phyloP scores from a whole-genome alignment of 2,888 invertebrate species.

The Arrhopalites spinosus region DNA sequence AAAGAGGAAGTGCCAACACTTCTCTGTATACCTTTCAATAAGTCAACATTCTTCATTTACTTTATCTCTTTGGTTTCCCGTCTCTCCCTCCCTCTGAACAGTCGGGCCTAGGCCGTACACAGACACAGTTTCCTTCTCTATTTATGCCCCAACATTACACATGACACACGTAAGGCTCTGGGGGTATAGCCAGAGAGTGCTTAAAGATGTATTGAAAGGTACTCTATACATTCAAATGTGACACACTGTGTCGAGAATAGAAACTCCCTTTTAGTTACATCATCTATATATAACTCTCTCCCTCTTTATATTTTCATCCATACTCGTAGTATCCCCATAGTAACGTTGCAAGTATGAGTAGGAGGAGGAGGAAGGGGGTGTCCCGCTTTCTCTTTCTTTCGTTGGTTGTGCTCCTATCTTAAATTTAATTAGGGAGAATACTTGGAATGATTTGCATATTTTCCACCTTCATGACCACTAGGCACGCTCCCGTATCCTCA shows the following conservation, averaged over 20 bases:
- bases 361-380: too few species aligned
- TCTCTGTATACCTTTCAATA: constrained; percentile 6
- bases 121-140: background rate
- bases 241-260: too few species aligned
- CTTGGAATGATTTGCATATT: background rate
- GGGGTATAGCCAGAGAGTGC: too few species aligned
- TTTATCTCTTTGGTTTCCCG: constrained; percentile 4
- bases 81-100: background rate
- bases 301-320: too few species aligned
- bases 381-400: background rate
- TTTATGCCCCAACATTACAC: background rate
- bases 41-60: constrained; percentile 6
- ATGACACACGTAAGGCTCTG: background rate
- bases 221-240: too few species aligned
- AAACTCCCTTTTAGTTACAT: too few species aligned
- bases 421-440: constrained; percentile 14
- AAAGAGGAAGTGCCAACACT: background rate
- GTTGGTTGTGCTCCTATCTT: background rate
- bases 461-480: background rate
- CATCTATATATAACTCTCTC: too few species aligned
- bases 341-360: too few species aligned
- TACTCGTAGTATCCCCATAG: too few species aligned
- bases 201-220: too few species aligned
- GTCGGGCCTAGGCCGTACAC: background rate
- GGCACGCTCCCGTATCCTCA: background rate